Percentiles rank a stretch among this genome's conserved stretches.
These are phyloP conservation scores for Coelinius sp. DNA, from an alignment of 2,888 invertebrate species.

Conservation along the genomic window DNA sequence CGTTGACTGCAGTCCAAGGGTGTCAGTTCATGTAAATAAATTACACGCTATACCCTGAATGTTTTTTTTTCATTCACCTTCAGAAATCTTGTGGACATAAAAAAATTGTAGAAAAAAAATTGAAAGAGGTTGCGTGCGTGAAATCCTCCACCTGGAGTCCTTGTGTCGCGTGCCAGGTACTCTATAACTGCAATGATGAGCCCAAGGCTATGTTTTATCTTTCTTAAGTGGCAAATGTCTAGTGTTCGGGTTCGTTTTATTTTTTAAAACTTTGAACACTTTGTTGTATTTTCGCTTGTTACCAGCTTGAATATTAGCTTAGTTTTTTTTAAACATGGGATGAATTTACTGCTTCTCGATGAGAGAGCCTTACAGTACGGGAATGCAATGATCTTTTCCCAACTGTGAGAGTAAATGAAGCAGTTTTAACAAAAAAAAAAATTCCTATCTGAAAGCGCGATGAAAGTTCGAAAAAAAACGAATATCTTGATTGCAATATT, in stretches of 20 bases:
- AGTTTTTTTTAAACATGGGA: no score
- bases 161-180: conserved; percentile 6
- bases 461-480: no score
- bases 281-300: not conserved
- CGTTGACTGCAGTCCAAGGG: not conserved
- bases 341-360: no score
- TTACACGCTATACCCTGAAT: not conserved
- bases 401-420: no score
- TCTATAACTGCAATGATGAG: not conserved
- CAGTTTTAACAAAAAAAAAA: no score
- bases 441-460: no score
- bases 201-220: not conserved
- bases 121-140: conserved; percentile 54
- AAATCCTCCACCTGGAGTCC: conserved; percentile 41
- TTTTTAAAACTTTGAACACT: not conserved
- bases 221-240: conserved; percentile 9
- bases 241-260: not conserved
- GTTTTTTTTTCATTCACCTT: conserved; percentile 32
- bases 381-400: no score
- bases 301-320: not conserved
- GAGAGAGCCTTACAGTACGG: no score
- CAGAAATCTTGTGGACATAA: conserved; percentile 23
- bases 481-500: no score
- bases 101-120: conserved; percentile 8
- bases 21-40: not conserved